A percentile compares a stretch with the other conserved stretches of the same genome.
Evolutionary conservation across 2,797 vertebrate species (phyloP).

Genomic region (Heteromormyrus szaboi): DNA sequence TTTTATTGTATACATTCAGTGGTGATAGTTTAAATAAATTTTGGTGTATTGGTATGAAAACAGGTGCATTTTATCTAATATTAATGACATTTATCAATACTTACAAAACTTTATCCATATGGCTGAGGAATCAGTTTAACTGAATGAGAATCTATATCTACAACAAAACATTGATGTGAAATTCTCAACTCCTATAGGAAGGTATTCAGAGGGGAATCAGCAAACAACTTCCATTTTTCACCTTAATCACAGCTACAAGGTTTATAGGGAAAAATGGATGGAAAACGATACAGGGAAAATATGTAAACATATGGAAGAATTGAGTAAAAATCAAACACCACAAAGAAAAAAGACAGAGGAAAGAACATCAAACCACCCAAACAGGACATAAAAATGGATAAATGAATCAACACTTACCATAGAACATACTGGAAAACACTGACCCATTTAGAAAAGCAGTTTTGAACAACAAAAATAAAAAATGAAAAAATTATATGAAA

Average conservation of each 20-base stretch:
- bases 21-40: not conserved
- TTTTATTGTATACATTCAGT: not conserved
- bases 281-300: constrained; percentile 43
- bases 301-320: not conserved
- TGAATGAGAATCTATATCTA: not conserved
- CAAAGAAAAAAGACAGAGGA: constrained; percentile 20
- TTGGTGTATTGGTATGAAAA: not conserved
- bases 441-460: constrained; percentile 56
- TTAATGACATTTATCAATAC: not conserved
- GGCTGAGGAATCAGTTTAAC: not conserved
- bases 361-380: constrained; percentile 50
- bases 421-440: constrained; percentile 55
- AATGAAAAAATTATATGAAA: constrained; percentile 40
- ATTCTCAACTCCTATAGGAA: not conserved
- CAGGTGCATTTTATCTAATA: not conserved
- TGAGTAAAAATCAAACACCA: constrained; percentile 10
- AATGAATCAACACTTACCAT: constrained; percentile 50
- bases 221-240: not conserved
- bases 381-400: constrained; percentile 30
- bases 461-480: constrained; percentile 33
- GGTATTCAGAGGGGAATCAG: not conserved
- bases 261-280: not conserved
- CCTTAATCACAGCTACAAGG: not conserved
- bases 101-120: not conserved
- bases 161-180: not conserved